phyloP scores from a whole-genome alignment of 2,888 invertebrate genomes.

The Trypoxylon attenuatum region DNA sequence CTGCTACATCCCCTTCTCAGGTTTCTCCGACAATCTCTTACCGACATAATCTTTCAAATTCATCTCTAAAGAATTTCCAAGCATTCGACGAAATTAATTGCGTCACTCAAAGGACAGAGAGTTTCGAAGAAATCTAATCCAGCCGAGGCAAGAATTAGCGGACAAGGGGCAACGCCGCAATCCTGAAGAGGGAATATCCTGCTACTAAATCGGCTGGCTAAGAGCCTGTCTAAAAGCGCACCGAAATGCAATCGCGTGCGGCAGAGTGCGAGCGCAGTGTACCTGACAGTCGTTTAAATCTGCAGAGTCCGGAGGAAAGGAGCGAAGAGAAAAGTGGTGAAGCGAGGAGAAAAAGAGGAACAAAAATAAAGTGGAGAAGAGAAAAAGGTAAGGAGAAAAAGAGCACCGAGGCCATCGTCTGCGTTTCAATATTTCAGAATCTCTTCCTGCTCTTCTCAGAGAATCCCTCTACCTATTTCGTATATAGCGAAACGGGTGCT shows the following conservation, averaged over 20 bases:
- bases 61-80: too few relatives aligned
- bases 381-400: conserved; percentile 38
- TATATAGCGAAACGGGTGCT: conserved; percentile 30
- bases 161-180: too few relatives aligned
- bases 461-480: conserved; percentile 40
- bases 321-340: conserved; percentile 31
- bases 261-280: conserved; percentile 29
- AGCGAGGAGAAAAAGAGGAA: too few relatives aligned
- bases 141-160: too few relatives aligned
- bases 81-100: too few relatives aligned
- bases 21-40: too few relatives aligned
- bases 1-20: too few relatives aligned
- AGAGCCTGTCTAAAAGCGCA: conserved; percentile 2
- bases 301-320: conserved; percentile 9
- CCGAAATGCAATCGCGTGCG: conserved; percentile 54
- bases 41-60: too few relatives aligned
- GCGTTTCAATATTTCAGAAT: conserved; percentile 69
- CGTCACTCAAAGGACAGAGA: too few relatives aligned
- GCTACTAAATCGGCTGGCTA: too few relatives aligned
- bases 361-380: conserved; percentile 33
- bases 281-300: conserved; percentile 43
- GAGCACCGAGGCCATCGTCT: conserved; percentile 46
- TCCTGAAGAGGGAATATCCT: too few relatives aligned
- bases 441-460: conserved; percentile 45
- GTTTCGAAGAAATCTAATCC: too few relatives aligned